Base-by-base conservation (phyloP, 37 sponge, comb jelly and placozoan genomes). In the Aphrocallistes beatrix region DNA sequence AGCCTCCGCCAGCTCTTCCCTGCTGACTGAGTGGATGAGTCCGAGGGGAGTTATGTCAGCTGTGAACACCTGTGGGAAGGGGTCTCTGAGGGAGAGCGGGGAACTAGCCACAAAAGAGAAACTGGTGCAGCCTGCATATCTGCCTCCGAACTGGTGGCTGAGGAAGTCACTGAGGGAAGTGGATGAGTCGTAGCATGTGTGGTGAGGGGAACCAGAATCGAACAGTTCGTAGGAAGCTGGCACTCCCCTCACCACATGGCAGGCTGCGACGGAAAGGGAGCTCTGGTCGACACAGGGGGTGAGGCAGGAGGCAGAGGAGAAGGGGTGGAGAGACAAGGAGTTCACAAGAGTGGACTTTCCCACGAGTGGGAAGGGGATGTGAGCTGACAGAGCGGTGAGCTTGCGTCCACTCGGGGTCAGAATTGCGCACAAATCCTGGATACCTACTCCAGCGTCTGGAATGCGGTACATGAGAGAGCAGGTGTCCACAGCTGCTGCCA, bases 111-210 rank as follows among this genome's bases (percentile, higher is more conserved):
- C 28, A 19, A 60, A 25, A 28, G 75, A 60, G 75, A 60, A 60
- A 30, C 75, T 60, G 34, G 25, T 13, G n/a, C 75, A 60, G 21
- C 17, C 75, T 6, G 32, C n/a, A 13, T 60, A 60, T 30, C 34
- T 60, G n/a, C 75, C n/a, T 30, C 75, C 75, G 75, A 60, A 60
- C 34, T 60, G 28, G n/a, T 60, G 75, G n/a, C 75, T 60, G 75
- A 60, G 10, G 32, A 60, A 3, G 75, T 60, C 75, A 60, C 34
- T 60, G 21, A 28, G 75, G 3, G 75, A 60, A 3, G 75, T 60
- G 75, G 3, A 60, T 13, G 75, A 60, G 75, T 60, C 75, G n/a
- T 60, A 60, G n/a, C 28, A 60, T 25, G 28, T 60, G n/a, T n/a
- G n/a, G n/a, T n/a, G n/a, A n/a, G n/a, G n/a, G 34, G 17, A 3